Conservation (phyloP, 92 coral and sea anemone genomes). For the Paramuricea clavata region DNA sequence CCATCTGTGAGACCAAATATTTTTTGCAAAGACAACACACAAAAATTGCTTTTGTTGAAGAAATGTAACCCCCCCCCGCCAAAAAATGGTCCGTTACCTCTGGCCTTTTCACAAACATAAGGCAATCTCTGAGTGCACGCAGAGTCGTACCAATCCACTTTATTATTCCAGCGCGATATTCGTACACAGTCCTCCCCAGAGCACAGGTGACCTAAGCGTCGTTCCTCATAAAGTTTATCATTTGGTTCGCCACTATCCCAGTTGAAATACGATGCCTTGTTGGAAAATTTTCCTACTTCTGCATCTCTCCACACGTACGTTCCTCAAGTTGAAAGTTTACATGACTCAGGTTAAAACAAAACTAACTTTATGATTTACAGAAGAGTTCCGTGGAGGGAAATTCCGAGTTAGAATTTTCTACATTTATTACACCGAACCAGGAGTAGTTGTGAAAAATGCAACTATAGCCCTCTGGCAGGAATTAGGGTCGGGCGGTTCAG, state of each 20-base stretch:
- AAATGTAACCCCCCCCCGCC: too few relatives aligned
- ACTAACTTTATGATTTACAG: not conserved
- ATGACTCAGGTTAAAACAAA: not conserved
- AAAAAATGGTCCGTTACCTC: constrained; percentile 61
- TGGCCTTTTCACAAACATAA: constrained; percentile 86
- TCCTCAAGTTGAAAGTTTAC: constrained; percentile 60
- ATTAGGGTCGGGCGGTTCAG: too few relatives aligned
- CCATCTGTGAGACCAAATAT: too few relatives aligned
- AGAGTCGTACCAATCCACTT: constrained; percentile 85
- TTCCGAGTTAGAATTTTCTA: too few relatives aligned
- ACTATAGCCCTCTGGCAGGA: too few relatives aligned
- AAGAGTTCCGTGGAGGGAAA: too few relatives aligned
- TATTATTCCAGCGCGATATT: constrained; percentile 79
- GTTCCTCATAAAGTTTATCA: constrained; percentile 80
- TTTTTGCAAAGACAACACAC: too few relatives aligned
- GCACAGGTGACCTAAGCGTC: constrained; percentile 64
- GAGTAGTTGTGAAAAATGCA: too few relatives aligned
- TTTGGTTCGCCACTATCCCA: constrained; percentile 95
- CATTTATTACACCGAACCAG: too few relatives aligned
- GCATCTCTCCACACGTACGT: constrained; percentile 91
- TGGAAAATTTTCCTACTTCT: constrained; percentile 75
- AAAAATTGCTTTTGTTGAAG: too few relatives aligned
- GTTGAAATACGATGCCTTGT: constrained; percentile 81
- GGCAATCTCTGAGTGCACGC: constrained; percentile 82
- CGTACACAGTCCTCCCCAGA: constrained; percentile 97